Percentiles rank a stretch among this genome's conserved stretches.
Conservation (phyloP, 2,113 vertebrate genomes). For the Gnathonemus longibarbis region DNA sequence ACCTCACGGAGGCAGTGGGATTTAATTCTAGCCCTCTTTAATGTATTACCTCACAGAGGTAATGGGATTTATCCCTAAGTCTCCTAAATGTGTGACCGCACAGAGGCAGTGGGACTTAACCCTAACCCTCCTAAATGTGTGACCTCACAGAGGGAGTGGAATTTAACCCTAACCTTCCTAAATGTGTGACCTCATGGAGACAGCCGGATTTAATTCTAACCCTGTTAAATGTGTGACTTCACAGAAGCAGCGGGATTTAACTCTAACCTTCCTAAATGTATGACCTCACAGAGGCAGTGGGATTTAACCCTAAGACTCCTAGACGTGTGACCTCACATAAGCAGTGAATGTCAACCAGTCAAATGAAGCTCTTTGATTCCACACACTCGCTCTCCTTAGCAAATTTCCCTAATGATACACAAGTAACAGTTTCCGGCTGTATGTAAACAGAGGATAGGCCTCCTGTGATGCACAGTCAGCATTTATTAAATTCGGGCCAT, state of each 20-base stretch:
- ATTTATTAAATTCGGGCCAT: not conserved
- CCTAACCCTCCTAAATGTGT: not conserved
- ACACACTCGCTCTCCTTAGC: not conserved
- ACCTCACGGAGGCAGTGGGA: not conserved
- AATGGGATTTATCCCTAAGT: too few relatives aligned
- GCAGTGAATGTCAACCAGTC: not conserved
- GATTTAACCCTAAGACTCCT: not conserved
- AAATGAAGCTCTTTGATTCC: not conserved
- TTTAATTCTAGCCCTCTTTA: not conserved
- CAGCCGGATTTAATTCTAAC: not conserved
- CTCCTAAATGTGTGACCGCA: not conserved
- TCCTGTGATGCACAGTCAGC: not conserved
- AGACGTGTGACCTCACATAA: not conserved
- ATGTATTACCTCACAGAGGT: not conserved
- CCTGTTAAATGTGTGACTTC: not conserved
- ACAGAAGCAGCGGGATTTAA: not conserved
- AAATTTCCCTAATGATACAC: not conserved
- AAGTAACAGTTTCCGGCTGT: not conserved
- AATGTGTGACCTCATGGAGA: not conserved
- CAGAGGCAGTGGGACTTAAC: not conserved
- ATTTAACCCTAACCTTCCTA: not conserved
- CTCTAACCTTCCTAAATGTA: not conserved
- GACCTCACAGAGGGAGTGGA: not conserved
- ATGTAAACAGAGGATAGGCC: not conserved
- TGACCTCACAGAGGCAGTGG: not conserved